phyloP scores from a whole-genome alignment of 2,797 vertebrate species.

The Netta rufina region DNA sequence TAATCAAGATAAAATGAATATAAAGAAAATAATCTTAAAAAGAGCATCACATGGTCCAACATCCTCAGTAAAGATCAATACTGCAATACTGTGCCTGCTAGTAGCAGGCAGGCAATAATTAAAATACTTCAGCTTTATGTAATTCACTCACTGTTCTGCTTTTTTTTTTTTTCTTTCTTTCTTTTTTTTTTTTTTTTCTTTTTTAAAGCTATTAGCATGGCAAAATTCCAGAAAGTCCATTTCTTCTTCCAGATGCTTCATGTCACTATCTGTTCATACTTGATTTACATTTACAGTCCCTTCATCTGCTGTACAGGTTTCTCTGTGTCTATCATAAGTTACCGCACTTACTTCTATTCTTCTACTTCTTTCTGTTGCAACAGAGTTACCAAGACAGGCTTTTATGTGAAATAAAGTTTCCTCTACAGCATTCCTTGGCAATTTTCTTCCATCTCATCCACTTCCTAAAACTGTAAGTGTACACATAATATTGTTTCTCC shows the following conservation, averaged over 20 bases:
- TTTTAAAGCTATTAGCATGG: not conserved
- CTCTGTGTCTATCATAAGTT: not conserved
- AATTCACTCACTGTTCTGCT: not conserved
- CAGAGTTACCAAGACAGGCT: not conserved
- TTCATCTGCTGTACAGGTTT: not conserved
- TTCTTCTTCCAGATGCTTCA: not conserved
- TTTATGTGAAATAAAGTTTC: not conserved
- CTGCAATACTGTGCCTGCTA: not conserved
- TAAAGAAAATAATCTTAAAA: not conserved
- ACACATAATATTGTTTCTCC: not conserved
- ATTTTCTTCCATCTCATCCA: not conserved
- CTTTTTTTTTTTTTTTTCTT: not conserved
- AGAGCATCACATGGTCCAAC: not conserved
- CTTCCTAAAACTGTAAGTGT: not conserved
- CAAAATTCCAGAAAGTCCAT: constrained; percentile 11
- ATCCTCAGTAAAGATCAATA: not conserved
- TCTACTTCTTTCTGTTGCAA: not conserved
- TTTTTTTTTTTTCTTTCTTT: not conserved
- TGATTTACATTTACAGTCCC: not conserved
- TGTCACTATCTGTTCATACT: not conserved
- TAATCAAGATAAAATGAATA: not conserved
- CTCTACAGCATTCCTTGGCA: not conserved
- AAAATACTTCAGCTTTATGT: not conserved
- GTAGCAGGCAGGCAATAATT: not conserved
- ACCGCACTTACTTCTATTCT: not conserved